phyloP scores from a whole-genome alignment of 1,140 invertebrate species.

The Drosophila setifemur region DNA sequence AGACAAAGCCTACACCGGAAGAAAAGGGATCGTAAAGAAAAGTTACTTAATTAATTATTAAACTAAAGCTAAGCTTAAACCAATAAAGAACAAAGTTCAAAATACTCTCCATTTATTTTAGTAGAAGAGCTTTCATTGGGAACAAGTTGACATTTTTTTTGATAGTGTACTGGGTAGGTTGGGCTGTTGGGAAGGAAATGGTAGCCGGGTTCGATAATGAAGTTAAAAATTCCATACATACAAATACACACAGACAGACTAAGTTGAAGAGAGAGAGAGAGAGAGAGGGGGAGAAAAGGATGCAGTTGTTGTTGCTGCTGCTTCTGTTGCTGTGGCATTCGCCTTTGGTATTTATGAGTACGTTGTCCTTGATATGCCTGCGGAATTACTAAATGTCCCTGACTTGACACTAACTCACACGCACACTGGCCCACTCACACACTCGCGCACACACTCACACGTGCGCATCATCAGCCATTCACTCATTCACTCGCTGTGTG shows the following conservation, averaged over 20 bases:
- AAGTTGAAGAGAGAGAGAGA: neutral
- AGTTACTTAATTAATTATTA: neutral
- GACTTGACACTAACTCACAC: constrained; percentile 72
- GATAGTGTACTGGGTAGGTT: too few species aligned
- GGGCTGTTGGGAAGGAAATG: constrained; percentile 36
- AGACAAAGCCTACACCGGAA: constrained; percentile 47
- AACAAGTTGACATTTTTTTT: too few species aligned
- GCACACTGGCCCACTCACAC: constrained; percentile 38
- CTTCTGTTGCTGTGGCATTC: constrained; percentile 62
- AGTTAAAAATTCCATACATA: constrained; percentile 80
- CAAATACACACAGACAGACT: constrained; percentile 67
- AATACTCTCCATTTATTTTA: too few species aligned
- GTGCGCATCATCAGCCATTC: constrained; percentile 54
- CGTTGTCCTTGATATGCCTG: constrained; percentile 79
- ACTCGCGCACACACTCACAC: constrained; percentile 4
- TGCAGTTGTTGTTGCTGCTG: constrained; percentile 51
- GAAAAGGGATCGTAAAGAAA: constrained; percentile 11
- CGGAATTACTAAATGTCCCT: constrained; percentile 79
- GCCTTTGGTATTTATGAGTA: constrained; percentile 80
- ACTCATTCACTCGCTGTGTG: constrained; percentile 54
- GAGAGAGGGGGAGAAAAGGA: constrained; percentile 15
- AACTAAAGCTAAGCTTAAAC: too few species aligned
- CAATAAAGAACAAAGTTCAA: too few species aligned
- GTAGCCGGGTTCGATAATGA: constrained; percentile 67
- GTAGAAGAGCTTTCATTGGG: too few species aligned